phyloP scores from a whole-genome alignment of 2,113 vertebrate genomes.

The Elanoides forficatus region DNA sequence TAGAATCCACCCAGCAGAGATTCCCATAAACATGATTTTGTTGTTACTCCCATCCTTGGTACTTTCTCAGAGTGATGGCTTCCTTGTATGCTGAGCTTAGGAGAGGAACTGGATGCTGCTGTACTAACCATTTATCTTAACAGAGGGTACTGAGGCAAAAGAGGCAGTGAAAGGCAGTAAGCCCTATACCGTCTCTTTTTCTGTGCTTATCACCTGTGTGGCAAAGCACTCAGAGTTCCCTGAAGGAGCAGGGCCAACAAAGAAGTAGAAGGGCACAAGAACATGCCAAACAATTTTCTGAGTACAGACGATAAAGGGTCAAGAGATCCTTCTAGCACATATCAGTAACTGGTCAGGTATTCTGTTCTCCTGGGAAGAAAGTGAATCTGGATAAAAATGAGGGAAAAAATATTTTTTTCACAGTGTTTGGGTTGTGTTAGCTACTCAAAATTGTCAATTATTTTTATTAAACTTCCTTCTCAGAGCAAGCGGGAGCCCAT shows the following conservation, averaged over 20 bases:
- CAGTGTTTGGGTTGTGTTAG: neutral
- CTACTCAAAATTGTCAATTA: neutral
- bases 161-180: neutral
- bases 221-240: neutral
- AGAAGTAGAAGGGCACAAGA: neutral
- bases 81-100: neutral
- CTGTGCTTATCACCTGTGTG: neutral
- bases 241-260: neutral
- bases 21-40: neutral
- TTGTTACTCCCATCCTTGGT: neutral
- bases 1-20: neutral
- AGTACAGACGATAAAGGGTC: accelerated
- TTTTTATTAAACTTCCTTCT: neutral
- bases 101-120: neutral
- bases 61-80: neutral
- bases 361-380: neutral
- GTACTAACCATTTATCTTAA: neutral
- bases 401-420: accelerated
- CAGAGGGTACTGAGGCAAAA: neutral
- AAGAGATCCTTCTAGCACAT: neutral
- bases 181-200: neutral
- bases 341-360: neutral
- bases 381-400: neutral
- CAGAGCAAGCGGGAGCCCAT: neutral
- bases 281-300: neutral